A percentile compares a stretch with the other conserved stretches of the same genome.
These are phyloP conservation scores for Morinoia aosen DNA, from an alignment of 2,888 invertebrate species.

Conservation along the genomic window DNA sequence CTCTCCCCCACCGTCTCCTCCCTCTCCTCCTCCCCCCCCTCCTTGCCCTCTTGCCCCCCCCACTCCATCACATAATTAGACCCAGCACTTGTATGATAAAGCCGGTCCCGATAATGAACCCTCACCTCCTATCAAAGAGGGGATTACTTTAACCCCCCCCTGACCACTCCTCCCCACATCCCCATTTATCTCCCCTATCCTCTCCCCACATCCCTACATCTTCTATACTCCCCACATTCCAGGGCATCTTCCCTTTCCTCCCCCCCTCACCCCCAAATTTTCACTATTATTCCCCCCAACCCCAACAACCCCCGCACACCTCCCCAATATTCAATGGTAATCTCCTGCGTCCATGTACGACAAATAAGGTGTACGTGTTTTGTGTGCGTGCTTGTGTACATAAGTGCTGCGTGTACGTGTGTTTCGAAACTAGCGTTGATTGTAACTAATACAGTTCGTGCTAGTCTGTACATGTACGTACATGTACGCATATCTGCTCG, in stretches of 20 bases:
- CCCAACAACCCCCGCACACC: not conserved
- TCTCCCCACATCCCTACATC: too few relatives aligned
- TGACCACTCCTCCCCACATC: not conserved
- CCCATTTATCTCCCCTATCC: not conserved
- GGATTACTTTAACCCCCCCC: not conserved
- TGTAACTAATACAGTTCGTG: too few relatives aligned
- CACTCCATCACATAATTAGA: not conserved
- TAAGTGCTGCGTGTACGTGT: too few relatives aligned
- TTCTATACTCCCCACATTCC: not conserved
- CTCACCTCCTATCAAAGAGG: not conserved
- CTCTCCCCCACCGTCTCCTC: too few relatives aligned
- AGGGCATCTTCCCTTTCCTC: not conserved
- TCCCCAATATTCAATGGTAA: not conserved
- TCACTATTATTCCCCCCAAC: not conserved
- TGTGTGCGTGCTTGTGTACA: too few relatives aligned
- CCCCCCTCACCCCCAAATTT: not conserved
- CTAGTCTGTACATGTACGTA: not conserved
- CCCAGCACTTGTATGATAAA: not conserved
- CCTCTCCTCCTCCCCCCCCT: conserved; percentile 14
- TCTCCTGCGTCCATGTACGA: not conserved
- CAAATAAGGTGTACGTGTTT: too few relatives aligned
- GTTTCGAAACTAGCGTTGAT: too few relatives aligned
- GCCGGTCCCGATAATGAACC: not conserved
- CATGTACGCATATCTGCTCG: too few relatives aligned
- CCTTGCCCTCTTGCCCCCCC: not conserved